A percentile compares a stretch with the other conserved stretches of the same genome.
These are phyloP conservation scores for Catocala fraxini DNA, from an alignment of 2,888 invertebrate species.

Conservation along the genomic window DNA sequence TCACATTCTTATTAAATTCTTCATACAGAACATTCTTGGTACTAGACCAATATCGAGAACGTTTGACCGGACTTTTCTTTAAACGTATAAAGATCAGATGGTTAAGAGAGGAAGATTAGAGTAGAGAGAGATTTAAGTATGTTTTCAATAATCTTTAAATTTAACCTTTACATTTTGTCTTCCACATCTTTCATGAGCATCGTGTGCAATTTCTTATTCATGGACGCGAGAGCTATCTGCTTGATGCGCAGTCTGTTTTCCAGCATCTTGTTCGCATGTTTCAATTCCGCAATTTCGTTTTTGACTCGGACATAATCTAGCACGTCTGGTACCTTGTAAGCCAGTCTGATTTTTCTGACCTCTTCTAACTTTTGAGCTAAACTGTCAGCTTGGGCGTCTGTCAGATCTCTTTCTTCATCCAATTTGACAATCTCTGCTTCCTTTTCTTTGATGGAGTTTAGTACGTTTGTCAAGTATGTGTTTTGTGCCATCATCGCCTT, in stretches of 20 bases:
- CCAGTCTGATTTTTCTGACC: conserved; percentile 71
- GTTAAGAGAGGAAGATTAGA: background rate
- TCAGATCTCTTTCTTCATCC: conserved; percentile 72
- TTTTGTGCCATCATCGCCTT: conserved; percentile 86
- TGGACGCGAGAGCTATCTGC: conserved; percentile 72
- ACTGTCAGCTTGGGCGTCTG: conserved; percentile 73
- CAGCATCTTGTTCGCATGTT: conserved; percentile 70
- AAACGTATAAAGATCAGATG: too few species aligned
- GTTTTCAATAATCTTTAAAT: background rate
- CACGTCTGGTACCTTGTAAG: conserved; percentile 86
- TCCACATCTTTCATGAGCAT: conserved; percentile 30
- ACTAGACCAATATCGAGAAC: too few species aligned
- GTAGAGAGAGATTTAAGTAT: background rate
- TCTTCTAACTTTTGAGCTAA: conserved; percentile 70
- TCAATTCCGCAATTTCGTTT: conserved; percentile 80
- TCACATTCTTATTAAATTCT: too few species aligned
- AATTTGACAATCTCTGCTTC: conserved; percentile 73
- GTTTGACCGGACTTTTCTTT: too few species aligned
- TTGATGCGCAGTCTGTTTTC: conserved; percentile 73
- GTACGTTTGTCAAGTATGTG: conserved; percentile 71
- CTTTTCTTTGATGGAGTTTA: conserved; percentile 74
- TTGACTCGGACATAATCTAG: conserved; percentile 88
- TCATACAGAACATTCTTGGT: too few species aligned
- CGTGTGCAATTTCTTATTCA: conserved; percentile 65
- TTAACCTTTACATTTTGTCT: background rate